Percentiles rank a stretch among this genome's conserved stretches.
Evolutionary conservation across 2,888 invertebrate species (phyloP).

Genomic region (Mesorhabditis sp.): DNA sequence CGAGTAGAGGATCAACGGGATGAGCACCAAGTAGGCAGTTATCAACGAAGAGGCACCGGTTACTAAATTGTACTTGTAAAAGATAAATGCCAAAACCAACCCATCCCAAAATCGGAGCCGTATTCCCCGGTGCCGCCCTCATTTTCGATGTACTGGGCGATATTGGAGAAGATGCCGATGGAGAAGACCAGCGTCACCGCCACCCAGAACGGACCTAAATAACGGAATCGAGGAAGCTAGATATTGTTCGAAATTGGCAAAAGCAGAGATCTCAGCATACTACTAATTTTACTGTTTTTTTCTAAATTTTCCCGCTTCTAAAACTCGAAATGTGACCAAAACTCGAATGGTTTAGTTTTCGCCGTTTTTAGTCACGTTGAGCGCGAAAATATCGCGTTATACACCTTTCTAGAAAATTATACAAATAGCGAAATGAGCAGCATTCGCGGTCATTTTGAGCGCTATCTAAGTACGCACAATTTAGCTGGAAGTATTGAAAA

Average conservation of each 20-base stretch:
- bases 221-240: constrained; percentile 7
- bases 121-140: constrained; percentile 72
- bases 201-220: constrained; percentile 84
- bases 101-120: constrained; percentile 85
- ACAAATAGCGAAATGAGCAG: background rate
- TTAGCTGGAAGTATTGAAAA: background rate
- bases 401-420: no score
- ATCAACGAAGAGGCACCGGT: constrained; percentile 87
- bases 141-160: constrained; percentile 81
- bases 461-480: background rate
- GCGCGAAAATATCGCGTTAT: no score
- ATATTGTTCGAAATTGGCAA: constrained; percentile 1
- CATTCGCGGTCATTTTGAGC: background rate
- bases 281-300: constrained; percentile 3
- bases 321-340: no score
- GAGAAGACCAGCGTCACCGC: constrained; percentile 87
- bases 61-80: constrained; percentile 19
- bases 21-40: constrained; percentile 79
- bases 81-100: constrained; percentile 43
- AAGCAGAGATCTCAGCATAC: background rate
- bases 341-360: no score
- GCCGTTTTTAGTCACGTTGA: no score
- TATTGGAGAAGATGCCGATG: constrained; percentile 86
- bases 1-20: constrained; percentile 80
- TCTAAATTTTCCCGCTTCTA: no score